Percentiles rank a stretch among this genome's conserved stretches.
These are phyloP conservation scores for Nesidiocoris tenuis DNA, from an alignment of 2,888 invertebrate species.

Conservation along the genomic window DNA sequence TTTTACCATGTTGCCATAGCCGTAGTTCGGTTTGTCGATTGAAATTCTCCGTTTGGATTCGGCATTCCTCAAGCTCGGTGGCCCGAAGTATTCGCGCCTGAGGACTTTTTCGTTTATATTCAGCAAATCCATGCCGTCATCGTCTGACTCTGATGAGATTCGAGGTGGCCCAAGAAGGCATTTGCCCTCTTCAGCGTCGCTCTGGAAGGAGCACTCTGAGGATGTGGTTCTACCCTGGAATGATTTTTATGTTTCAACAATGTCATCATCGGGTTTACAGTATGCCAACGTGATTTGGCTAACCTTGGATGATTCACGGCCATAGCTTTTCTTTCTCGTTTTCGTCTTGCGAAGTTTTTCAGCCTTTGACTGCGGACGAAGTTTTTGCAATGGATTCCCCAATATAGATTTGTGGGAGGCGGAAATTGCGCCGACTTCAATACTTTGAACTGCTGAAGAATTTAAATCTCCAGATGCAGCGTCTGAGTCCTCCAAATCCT, in stretches of 20 bases:
- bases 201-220: neutral
- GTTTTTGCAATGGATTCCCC: neutral
- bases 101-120: neutral
- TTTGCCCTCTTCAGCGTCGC: neutral
- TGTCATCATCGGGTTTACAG: too few relatives aligned
- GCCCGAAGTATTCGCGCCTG: neutral
- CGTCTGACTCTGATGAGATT: neutral
- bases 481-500: too few relatives aligned
- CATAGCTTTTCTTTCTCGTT: too few relatives aligned
- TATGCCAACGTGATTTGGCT: too few relatives aligned
- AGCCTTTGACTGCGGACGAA: neutral
- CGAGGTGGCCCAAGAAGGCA: neutral
- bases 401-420: neutral
- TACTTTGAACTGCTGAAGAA: neutral
- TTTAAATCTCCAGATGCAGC: neutral
- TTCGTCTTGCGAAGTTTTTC: too few relatives aligned
- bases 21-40: neutral
- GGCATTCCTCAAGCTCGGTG: neutral
- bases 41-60: neutral
- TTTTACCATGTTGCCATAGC: neutral
- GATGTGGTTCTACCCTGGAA: neutral
- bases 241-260: too few relatives aligned
- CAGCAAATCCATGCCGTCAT: neutral
- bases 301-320: too few relatives aligned
- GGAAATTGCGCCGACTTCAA: neutral